Percentiles rank a stretch among this genome's conserved stretches.
phyloP scores from a whole-genome alignment of 2,113 vertebrate genomes.

The Micronycteris hirsuta region DNA sequence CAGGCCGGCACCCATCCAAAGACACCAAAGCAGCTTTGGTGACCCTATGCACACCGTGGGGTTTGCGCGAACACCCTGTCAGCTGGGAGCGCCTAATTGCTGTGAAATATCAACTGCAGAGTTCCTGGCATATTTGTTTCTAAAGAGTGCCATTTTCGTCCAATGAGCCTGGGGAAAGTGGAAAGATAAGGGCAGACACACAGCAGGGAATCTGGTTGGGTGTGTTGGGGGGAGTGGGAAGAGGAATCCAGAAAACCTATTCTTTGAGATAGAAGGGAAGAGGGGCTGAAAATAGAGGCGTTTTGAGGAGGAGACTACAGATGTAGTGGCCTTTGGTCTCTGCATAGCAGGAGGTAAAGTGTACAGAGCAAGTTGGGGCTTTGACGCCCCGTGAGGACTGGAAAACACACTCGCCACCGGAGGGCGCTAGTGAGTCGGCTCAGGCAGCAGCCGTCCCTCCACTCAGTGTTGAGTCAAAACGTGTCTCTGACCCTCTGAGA shows the following conservation, averaged over 20 bases:
- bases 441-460: neutral
- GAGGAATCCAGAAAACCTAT: neutral
- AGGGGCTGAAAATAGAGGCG: neutral
- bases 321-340: neutral
- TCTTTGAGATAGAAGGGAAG: neutral
- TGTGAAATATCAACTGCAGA: neutral
- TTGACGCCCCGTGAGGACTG: neutral
- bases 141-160: neutral
- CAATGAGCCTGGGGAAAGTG: neutral
- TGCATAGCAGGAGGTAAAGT: neutral
- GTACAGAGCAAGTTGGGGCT: neutral
- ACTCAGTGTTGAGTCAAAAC: neutral
- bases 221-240: neutral
- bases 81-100: neutral
- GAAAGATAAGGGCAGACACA: neutral
- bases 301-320: neutral
- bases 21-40: neutral
- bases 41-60: neutral
- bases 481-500: neutral
- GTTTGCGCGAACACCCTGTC: neutral
- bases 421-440: rapidly evolving
- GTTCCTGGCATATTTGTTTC: neutral
- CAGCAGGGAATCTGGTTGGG: neutral
- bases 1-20: neutral
- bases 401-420: neutral